These are phyloP conservation scores for Cherax destructor DNA, from an alignment of 1,140 invertebrate species.

Conservation along the genomic window DNA sequence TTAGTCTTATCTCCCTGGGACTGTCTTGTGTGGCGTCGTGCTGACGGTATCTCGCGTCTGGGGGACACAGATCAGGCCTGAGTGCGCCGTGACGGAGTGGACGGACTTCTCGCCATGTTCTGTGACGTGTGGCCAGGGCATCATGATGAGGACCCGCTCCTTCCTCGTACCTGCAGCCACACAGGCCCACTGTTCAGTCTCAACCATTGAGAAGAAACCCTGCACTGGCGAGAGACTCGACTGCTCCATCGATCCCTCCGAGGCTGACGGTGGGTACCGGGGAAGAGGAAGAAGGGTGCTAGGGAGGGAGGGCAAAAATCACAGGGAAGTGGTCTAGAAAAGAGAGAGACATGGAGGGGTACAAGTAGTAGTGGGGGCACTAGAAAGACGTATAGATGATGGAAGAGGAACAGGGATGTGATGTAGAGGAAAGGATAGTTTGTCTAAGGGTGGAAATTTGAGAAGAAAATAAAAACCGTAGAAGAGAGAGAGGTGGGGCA, in stretches of 20 bases:
- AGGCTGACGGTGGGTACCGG: slow-evolving; percentile 60
- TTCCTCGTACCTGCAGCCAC: slow-evolving; percentile 82
- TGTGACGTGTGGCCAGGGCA: slow-evolving; percentile 91
- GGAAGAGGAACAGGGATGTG: too few relatives aligned
- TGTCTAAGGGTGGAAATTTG: too few relatives aligned
- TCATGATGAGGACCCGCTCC: slow-evolving; percentile 85
- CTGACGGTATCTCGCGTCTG: too few relatives aligned
- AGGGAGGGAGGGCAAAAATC: background rate
- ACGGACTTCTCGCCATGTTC: slow-evolving; percentile 88
- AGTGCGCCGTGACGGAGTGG: slow-evolving; percentile 87
- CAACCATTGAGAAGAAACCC: slow-evolving; percentile 60
- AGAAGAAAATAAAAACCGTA: too few relatives aligned
- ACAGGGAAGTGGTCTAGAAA: background rate
- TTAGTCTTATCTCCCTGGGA: too few relatives aligned
- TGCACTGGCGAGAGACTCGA: slow-evolving; percentile 46
- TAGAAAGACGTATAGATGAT: too few relatives aligned
- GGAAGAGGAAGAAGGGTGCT: background rate
- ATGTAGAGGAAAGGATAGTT: too few relatives aligned
- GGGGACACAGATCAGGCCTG: slow-evolving; percentile 74
- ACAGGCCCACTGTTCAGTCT: slow-evolving; percentile 55
- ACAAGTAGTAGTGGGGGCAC: too few relatives aligned
- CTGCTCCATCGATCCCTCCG: slow-evolving; percentile 56
- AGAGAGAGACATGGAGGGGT: background rate
- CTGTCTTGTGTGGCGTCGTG: too few relatives aligned
- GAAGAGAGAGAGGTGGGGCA: too few relatives aligned